Conservation (phyloP, 2,113 vertebrate genomes). For the Nycticryphes semicollaris region DNA sequence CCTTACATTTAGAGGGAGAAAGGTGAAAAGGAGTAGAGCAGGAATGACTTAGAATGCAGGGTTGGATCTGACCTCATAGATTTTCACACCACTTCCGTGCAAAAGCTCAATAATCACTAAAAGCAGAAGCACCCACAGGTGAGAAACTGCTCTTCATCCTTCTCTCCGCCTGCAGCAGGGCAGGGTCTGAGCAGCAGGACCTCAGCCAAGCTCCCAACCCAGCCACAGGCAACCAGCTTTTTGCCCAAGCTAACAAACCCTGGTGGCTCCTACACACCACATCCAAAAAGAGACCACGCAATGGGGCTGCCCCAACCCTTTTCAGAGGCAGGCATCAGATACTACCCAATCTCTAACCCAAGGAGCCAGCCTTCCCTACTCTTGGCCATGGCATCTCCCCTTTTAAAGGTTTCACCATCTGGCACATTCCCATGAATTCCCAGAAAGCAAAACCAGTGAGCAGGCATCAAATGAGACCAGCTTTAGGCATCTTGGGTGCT, state of each 20-base stretch:
- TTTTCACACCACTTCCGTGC: background rate
- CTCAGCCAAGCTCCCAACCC: background rate
- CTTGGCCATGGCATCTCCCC: background rate
- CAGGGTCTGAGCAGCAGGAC: background rate
- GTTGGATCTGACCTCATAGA: background rate
- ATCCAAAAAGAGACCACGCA: background rate
- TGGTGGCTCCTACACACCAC: background rate
- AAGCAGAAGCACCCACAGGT: background rate
- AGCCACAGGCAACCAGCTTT: background rate
- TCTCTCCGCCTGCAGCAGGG: background rate
- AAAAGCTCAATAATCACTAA: background rate
- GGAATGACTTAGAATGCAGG: background rate
- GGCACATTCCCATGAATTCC: no score
- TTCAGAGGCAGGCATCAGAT: background rate
- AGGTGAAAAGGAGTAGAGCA: background rate
- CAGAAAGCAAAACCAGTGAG: background rate
- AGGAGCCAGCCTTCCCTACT: background rate
- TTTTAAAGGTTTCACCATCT: background rate
- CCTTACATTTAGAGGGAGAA: rapidly evolving
- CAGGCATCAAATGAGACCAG: background rate
- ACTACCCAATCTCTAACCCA: background rate
- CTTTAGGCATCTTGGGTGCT: background rate
- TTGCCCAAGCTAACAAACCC: background rate
- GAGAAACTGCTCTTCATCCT: background rate
- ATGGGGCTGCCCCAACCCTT: background rate